Evolutionary conservation across 1,140 invertebrate genomes (phyloP), one percentile per base, ranked within the genome.

Genomic region (Lutraria rhynchaena): DNA sequence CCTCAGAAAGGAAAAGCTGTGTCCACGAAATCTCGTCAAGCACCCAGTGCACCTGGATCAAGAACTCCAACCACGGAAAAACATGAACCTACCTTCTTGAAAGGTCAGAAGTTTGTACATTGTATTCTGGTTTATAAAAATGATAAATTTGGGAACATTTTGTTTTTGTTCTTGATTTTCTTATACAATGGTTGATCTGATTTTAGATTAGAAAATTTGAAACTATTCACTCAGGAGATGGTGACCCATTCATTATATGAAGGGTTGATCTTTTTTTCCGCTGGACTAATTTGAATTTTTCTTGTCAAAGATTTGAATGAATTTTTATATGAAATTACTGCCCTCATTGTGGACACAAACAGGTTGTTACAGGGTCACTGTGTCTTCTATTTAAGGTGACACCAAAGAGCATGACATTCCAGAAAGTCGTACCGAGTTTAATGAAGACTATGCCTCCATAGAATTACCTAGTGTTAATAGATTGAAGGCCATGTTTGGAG

Each of bases 381-480:
- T n/a, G n/a, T 46, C 7, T 11, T 53, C 19, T 37, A 27, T 69
- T 69, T n/a, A 4, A 75, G 88, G 88, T 3, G 69, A 83, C 29
- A 87, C 86, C 0, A 69, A 57, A 17, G 88, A 89, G 49, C 83
- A 84, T 3, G 89, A 90, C 11, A 57, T 90, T 22, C 89, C 89
- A n/a, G 89, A 88, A 41, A 88, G 85, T 67, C 61, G 87, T 27
- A 87, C 86, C n/a, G 89, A 90, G 53, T 86, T 86, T 46, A 88
- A 90, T 35, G 86, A 87, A 1, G 87, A 89, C 27, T 85, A 83
- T 13, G 87, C 87, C 1, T 60, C 80, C 1, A 81, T 87, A 27
- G 88, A 90, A 53, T 75, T 90, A 44, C 89, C 89, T 3, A 89
- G 88, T n/a, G 89, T 90, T 29, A 89, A 87, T 67, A 80, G 86